Conservation (phyloP, 2,888 invertebrate species). For the Drosophila nr. perissopoda region DNA sequence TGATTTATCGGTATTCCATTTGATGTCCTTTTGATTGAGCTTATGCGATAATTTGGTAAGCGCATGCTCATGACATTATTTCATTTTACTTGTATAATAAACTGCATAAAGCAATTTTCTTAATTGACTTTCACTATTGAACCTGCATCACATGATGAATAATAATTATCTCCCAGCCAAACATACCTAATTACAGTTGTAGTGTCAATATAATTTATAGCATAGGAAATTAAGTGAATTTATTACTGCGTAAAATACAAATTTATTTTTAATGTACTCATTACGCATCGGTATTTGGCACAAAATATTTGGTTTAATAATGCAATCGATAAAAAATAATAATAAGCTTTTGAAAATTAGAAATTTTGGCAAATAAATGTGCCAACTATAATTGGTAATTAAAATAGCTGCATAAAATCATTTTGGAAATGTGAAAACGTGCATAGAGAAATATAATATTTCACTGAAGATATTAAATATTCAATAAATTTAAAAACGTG, state of each 20-base stretch:
- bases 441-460: neutral
- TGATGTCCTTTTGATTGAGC: neutral
- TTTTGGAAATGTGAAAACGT: neutral
- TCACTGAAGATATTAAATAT: slow-evolving; percentile 41
- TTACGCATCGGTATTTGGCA: neutral
- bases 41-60: slow-evolving; percentile 3
- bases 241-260: slow-evolving; percentile 59
- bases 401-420: slow-evolving; percentile 7
- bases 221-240: slow-evolving; percentile 43
- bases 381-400: neutral
- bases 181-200: slow-evolving; percentile 36
- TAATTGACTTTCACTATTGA: slow-evolving; percentile 23
- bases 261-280: slow-evolving; percentile 3
- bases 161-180: slow-evolving; percentile 33
- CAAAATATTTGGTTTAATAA: slow-evolving; percentile 12
- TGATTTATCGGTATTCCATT: neutral
- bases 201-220: slow-evolving; percentile 50
- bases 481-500: slow-evolving; percentile 48
- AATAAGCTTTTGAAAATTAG: neutral
- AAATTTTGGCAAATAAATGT: neutral
- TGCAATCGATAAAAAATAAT: neutral
- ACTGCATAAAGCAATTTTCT: slow-evolving; percentile 11
- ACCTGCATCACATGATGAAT: slow-evolving; percentile 12
- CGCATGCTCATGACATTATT: neutral
- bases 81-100: neutral